A percentile compares a stretch with the other conserved stretches of the same genome.
These are phyloP conservation scores for Dendrocincla tyrannina DNA, from an alignment of 2,797 vertebrate genomes.

Conservation along the genomic window DNA sequence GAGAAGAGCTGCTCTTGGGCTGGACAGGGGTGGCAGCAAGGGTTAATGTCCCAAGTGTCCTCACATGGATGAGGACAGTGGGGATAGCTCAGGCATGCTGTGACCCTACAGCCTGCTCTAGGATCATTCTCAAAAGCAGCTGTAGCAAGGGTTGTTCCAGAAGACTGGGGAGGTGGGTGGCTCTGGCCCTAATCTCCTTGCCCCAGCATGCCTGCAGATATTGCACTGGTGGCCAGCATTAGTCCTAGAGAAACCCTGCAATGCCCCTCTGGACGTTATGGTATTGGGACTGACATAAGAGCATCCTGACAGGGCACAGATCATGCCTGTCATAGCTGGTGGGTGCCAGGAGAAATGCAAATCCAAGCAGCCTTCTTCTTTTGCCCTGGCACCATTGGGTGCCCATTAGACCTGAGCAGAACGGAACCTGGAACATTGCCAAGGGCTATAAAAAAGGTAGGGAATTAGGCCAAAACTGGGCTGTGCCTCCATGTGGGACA, in stretches of 20 bases:
- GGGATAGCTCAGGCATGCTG: not conserved
- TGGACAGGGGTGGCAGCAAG: not conserved
- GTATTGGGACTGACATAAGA: not conserved
- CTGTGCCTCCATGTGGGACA: not conserved
- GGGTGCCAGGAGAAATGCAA: not conserved
- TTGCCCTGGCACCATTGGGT: not conserved
- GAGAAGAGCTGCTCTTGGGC: not conserved
- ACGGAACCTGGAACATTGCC: not conserved
- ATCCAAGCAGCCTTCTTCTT: not conserved
- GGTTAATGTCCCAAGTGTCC: not conserved
- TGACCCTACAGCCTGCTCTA: not conserved
- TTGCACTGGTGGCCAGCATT: fast-evolving
- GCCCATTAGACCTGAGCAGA: not conserved
- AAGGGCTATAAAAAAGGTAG: not conserved
- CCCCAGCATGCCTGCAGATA: not conserved
- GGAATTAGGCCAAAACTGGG: not conserved
- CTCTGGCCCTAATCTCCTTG: not conserved
- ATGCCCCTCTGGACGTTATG: fast-evolving
- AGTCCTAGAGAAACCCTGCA: not conserved
- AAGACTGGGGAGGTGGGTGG: not conserved
- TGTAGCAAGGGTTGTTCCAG: not conserved
- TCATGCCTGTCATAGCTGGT: not conserved
- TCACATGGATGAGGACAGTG: not conserved
- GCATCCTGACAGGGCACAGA: not conserved
- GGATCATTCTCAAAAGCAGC: not conserved